Evolutionary conservation across 1,140 invertebrate species (phyloP), one percentile per base, ranked within the genome.

Genomic region (Ceratitis capitata): DNA sequence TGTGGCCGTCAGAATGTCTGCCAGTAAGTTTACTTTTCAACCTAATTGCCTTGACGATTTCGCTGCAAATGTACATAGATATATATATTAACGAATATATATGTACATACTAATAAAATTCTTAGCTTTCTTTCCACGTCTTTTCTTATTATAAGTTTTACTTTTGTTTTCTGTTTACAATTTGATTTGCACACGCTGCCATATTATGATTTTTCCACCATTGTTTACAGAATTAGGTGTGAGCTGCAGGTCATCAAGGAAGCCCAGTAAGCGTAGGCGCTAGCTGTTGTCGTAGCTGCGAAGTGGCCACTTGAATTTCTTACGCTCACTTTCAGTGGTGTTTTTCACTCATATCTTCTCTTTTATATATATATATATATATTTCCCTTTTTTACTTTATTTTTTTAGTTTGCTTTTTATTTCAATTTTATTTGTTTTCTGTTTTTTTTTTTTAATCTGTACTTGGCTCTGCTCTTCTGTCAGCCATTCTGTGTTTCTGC

Each of bases 41-140:
- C 12, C 39, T 69, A 69, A 69, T 69, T 69, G 64, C 64, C 64
- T 69, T 69, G 64, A 69, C 64, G 32, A 69, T 69, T 69, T 69
- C 35, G n/a, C n/a, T n/a, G n/a, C 26, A 26, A 69, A n/a, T 42
- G 16, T 69, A 69, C 23, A 58, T 7, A 32, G 23, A 61, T 23
- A 32, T 26, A 64, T 23, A 64, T 26, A 64, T 26, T 10, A 0
- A 16, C 58, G 14, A 56, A 32, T 5, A 10, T 26, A 23, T 26
- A 32, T 26, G 29, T 26, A 32, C 32, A 64, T 19, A 14, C 7
- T 10, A 64, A 26, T 39, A 39, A 19, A 69, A 69, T 5, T 42
- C 14, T 69, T 1, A 3, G 19, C 64, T n/a, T 39, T 69, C 64
- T 69, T 69, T 9, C 26, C 39, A 42, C 16, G 14, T 39, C 64